Evolutionary conservation across 2,888 invertebrate genomes (phyloP), one percentile per base, ranked within the genome.

Genomic region (Acronicta aceris): DNA sequence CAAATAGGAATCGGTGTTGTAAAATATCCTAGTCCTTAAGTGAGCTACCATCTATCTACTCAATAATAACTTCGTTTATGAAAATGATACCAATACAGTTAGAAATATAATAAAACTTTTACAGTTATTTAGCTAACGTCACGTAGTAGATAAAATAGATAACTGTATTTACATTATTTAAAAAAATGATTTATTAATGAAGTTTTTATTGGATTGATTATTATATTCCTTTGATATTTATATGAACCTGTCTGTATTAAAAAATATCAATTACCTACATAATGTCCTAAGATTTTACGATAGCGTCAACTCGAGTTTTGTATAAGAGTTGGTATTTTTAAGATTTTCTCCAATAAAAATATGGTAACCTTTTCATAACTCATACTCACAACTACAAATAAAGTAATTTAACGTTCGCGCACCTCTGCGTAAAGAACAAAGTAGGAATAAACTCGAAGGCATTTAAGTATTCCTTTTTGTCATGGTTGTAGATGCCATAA

Each of bases 1-100:
- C 93, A 93, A 93, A 94, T 92, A 92, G 88, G 83, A 87, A 83
- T 91, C 88, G 87, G 84, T 93, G 91, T 93, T 91, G 88, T 92
- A 90, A 89, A 88, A 87, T 89, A 89, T 87, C 89, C 84, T 90
- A 92, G 90, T 82, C 81, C 81, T 52, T 92, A 91, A 91, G 90
- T 76, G 81, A 87, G 82, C 78, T 85, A 85, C 82, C 78, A 38
- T 38, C 74, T 58, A 38, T 38, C 74, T 58, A 68, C 75, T 59
- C 61, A 43, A 50, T 58, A 59, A 58, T 60, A 56, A 60, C 53
- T 43, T 48, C 21, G 45, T 76, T 77, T 58, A 52, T 59, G 56
- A 50, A 59, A 70, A 47, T 59, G 51, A 50, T 65, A 46, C 53
- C 40, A 40, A 55, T 51, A 54, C 57, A 52, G 47, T 68, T 61